phyloP scores from a whole-genome alignment of 2,888 invertebrate species.

The Rambutsinella grinnellia region DNA sequence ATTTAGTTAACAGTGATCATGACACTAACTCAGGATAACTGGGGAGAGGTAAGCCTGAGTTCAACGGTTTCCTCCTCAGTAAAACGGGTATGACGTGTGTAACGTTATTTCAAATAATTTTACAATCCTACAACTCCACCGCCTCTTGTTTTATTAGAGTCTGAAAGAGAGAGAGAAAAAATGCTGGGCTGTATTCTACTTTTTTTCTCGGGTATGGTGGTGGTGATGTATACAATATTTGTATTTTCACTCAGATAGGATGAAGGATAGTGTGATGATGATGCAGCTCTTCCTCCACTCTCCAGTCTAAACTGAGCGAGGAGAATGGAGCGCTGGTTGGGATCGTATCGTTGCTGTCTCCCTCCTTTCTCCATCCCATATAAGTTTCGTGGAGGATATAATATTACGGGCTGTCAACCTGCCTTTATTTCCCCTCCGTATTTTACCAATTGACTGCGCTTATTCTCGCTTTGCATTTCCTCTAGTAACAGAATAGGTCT shows the following conservation, averaged over 20 bases:
- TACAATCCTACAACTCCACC: neutral
- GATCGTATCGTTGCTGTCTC: neutral
- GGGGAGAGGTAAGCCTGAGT: too few species aligned
- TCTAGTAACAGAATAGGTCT: too few species aligned
- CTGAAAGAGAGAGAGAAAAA: neutral
- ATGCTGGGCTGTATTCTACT: neutral
- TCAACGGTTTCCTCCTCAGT: too few species aligned
- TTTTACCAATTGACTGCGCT: neutral
- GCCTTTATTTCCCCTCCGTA: conserved; percentile 7
- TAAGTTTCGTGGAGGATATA: neutral
- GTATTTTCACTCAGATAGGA: conserved; percentile 8
- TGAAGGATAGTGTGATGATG: conserved; percentile 6
- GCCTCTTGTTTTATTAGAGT: too few species aligned
- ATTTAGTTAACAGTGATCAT: too few species aligned
- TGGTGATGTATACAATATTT: conserved; percentile 8
- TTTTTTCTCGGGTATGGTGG: neutral
- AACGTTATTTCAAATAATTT: too few species aligned
- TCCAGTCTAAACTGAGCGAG: conserved; percentile 19
- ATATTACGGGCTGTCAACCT: conserved; percentile 35
- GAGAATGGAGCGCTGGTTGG: neutral
- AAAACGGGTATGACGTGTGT: too few species aligned
- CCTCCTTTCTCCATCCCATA: conserved; percentile 9
- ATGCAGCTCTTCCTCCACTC: conserved; percentile 31
- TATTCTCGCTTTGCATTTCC: neutral
- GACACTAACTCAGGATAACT: too few species aligned